phyloP scores from a whole-genome alignment of 2,888 invertebrate species.

The Thyatira batis region DNA sequence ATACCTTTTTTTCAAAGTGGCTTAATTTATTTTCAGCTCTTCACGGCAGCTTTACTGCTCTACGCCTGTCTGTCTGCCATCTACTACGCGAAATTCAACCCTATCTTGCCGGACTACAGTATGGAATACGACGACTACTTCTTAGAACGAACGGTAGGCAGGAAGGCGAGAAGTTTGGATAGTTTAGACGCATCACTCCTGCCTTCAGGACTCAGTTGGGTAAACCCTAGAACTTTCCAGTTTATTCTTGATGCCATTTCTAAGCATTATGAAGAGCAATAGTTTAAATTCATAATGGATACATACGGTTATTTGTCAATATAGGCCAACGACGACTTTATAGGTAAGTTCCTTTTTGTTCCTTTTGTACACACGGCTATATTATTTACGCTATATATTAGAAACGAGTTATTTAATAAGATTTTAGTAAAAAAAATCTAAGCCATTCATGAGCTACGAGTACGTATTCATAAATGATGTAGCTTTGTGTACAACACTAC shows the following conservation, averaged over 20 bases:
- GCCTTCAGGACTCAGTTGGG: conserved; percentile 77
- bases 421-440: neutral
- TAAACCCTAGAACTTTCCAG: conserved; percentile 84
- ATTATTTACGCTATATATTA: neutral
- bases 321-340: conserved; percentile 43
- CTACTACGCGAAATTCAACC: conserved; percentile 94
- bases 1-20: no score
- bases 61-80: conserved; percentile 94
- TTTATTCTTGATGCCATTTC: conserved; percentile 84
- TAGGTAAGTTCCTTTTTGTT: conserved; percentile 6
- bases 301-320: conserved; percentile 27
- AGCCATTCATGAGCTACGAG: neutral
- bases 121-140: conserved; percentile 88
- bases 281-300: conserved; percentile 17
- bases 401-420: neutral
- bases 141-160: conserved; percentile 85
- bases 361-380: neutral
- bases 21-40: conserved; percentile 83
- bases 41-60: conserved; percentile 89
- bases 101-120: conserved; percentile 89
- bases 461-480: neutral
- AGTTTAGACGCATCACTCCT: conserved; percentile 54
- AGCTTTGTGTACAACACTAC: neutral
- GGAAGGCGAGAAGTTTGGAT: conserved; percentile 68
- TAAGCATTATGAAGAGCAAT: conserved; percentile 61